Evolutionary conservation across 2,888 invertebrate genomes (phyloP), one percentile per base, ranked within the genome.

Genomic region (Ophonus ardosiacus): DNA sequence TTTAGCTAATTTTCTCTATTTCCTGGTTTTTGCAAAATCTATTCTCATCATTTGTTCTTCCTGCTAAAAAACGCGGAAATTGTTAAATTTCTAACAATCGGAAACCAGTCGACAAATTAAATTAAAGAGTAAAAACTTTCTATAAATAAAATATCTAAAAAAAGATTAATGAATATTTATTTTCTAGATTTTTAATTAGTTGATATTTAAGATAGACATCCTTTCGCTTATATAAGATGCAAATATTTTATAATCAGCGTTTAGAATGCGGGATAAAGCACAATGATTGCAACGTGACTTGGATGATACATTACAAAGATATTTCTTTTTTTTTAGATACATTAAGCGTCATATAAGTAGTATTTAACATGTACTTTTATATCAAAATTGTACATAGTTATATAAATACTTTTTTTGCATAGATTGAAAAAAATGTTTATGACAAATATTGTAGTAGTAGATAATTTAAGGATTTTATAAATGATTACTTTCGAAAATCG

Each of bases 141-240:
- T 63, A 63, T 10, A 1, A 63, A 63, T 63, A 24, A 18, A 24
- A 24, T 8, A 61, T 56, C 56, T 13, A 61, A 61, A 7, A 24
- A 63, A 24, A 21, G 24, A 21, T 24, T 63, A 24, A 63, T 63
- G 63, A 1, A 63, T 24, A 21, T 21, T 15, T 21, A 63, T 63
- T 63, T 63, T 63, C 63, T 21, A 18, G 63, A 63, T 21, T 24
- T 7, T 63, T 63, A 63, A 63, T 63, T 63, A 63, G 21, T 61
- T 59, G 24, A 17, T 63, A 63, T 63, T 24, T 63, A 7, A 63
- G 24, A 24, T 18, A 63, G n/a, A 24, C 7, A 63, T 63, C 63
- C 63, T 63, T 63, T 63, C 63, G 3, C 63, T 63, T 63, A 24
- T 18, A 13, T 63, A 18, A 63, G 8, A 10, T 24, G 63, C 18